A percentile compares a stretch with the other conserved stretches of the same genome.
Conservation (phyloP, 2,888 invertebrate species). For the Lagria hirta region DNA sequence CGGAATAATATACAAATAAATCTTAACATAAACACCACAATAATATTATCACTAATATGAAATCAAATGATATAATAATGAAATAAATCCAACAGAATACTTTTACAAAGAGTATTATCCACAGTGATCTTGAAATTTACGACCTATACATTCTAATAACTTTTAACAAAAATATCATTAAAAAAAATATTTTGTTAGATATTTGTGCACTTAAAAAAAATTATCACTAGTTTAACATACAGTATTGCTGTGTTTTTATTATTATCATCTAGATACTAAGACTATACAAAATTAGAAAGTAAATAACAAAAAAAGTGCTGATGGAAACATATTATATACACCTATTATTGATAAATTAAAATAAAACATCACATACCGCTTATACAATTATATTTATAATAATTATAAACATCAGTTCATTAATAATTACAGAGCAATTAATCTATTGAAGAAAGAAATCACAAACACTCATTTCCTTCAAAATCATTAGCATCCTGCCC, state of each 20-base stretch:
- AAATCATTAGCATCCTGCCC: background rate
- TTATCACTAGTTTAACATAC: constrained; percentile 17
- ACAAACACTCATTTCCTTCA: constrained; percentile 21
- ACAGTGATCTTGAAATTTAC: constrained; percentile 10
- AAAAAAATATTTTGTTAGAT: constrained; percentile 13
- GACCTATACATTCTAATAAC: constrained; percentile 7
- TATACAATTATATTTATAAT: constrained; percentile 19
- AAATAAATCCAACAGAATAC: constrained; percentile 19
- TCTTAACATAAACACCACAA: constrained; percentile 36
- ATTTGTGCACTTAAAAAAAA: constrained; percentile 12
- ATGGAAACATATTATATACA: constrained; percentile 27
- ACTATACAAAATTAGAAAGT: constrained; percentile 17
- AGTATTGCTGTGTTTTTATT: constrained; percentile 20
- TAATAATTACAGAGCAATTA: constrained; percentile 7
- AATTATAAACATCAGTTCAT: constrained; percentile 20
- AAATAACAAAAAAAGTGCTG: constrained; percentile 22
- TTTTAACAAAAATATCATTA: constrained; percentile 17
- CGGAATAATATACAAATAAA: constrained; percentile 39
- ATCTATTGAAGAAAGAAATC: constrained; percentile 22
- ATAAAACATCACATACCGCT: constrained; percentile 34
- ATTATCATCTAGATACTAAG: constrained; percentile 10
- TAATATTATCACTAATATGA: constrained; percentile 33
- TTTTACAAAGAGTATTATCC: constrained; percentile 13
- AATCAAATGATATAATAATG: constrained; percentile 22
- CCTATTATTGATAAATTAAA: constrained; percentile 23